Percentiles rank a stretch among this genome's conserved stretches.
Evolutionary conservation across 2,888 invertebrate species (phyloP).

Genomic region (Eupeodes luniger): DNA sequence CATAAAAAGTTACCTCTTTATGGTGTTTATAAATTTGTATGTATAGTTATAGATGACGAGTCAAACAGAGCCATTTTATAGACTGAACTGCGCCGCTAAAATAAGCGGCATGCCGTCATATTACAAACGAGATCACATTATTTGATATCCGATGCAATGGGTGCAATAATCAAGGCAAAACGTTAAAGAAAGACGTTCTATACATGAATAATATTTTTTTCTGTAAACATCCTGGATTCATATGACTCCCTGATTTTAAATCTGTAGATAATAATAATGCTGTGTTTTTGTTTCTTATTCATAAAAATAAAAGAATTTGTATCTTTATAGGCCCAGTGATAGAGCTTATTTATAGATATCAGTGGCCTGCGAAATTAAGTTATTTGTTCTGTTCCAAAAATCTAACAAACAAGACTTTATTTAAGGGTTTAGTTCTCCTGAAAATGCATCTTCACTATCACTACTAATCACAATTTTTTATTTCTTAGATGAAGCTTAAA

Average conservation of each 20-base stretch:
- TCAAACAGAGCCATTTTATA: constrained; percentile 44
- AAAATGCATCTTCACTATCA: too few species aligned
- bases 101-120: constrained; percentile 52
- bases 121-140: constrained; percentile 65
- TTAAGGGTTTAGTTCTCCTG: too few species aligned
- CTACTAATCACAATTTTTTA: too few species aligned
- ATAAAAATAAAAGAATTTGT: too few species aligned
- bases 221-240: constrained; percentile 36
- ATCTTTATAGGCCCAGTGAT: too few species aligned
- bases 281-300: too few species aligned
- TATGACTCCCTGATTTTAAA: neutral
- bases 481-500: too few species aligned
- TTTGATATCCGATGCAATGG: constrained; percentile 60
- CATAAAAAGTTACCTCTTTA: neutral
- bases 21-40: neutral
- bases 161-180: constrained; percentile 47
- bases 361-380: too few species aligned
- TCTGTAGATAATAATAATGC: neutral
- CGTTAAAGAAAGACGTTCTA: constrained; percentile 8
- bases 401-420: too few species aligned
- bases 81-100: constrained; percentile 49
- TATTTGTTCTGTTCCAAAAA: too few species aligned
- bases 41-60: constrained; percentile 45
- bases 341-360: too few species aligned
- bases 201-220: neutral